These are phyloP conservation scores for Sebastes oblongus DNA, from an alignment of 2,797 vertebrate species.

Conservation along the genomic window DNA sequence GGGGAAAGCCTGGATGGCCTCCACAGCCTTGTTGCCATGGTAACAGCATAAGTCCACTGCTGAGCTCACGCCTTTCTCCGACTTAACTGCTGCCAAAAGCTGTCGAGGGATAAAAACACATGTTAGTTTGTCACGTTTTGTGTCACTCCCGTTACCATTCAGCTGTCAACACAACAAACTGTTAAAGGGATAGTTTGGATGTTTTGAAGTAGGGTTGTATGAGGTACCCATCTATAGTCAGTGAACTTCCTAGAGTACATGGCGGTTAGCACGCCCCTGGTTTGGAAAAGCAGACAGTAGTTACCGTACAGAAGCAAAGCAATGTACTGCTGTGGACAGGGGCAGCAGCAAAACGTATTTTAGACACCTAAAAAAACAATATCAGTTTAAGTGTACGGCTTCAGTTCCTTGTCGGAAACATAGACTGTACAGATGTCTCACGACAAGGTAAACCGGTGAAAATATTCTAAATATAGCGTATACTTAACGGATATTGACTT, in stretches of 20 bases:
- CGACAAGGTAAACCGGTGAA: no score
- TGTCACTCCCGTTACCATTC: slow-evolving; percentile 31
- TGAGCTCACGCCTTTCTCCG: slow-evolving; percentile 93
- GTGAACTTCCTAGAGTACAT: neutral
- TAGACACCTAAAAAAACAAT: no score
- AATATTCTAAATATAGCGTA: no score
- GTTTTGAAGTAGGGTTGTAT: neutral
- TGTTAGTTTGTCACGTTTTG: slow-evolving; percentile 59
- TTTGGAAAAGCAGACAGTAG: neutral
- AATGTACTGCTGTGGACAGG: neutral
- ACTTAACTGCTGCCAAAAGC: slow-evolving; percentile 91
- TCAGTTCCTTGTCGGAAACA: no score
- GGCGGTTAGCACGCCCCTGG: neutral
- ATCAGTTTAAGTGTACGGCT: no score
- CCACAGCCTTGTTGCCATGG: slow-evolving; percentile 95
- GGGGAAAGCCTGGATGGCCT: slow-evolving; percentile 93
- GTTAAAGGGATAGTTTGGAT: neutral
- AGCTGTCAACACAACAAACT: slow-evolving; percentile 38
- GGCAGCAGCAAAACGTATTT: neutral
- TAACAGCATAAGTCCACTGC: slow-evolving; percentile 95
- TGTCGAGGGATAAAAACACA: slow-evolving; percentile 77
- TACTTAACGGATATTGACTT: no score
- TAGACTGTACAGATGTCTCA: no score
- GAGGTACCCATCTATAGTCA: neutral
- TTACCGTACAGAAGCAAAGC: neutral